Conservation (phyloP, 2,113 vertebrate species). For the Garra rufa region DNA sequence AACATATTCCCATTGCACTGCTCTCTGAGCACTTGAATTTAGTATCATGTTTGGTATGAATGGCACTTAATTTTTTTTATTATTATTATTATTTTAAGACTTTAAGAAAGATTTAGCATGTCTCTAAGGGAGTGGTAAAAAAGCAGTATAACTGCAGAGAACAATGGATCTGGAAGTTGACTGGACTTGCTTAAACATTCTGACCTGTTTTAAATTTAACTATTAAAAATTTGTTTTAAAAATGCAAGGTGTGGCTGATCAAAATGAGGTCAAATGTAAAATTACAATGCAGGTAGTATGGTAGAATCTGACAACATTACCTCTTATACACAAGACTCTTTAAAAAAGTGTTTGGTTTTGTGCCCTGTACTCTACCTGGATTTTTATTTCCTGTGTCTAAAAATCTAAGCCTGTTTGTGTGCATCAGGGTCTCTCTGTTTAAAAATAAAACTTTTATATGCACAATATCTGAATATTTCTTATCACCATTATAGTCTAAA, state of each 20-base stretch:
- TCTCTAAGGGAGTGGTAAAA: not conserved
- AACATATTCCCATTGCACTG: conserved; percentile 13
- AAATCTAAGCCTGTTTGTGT: conserved; percentile 18
- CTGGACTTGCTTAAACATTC: not conserved
- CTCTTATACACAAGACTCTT: conserved; percentile 21
- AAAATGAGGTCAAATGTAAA: not conserved
- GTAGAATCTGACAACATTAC: not conserved
- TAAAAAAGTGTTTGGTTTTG: conserved; percentile 4
- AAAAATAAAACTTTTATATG: conserved; percentile 16
- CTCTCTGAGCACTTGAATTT: conserved; percentile 9
- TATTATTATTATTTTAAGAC: not conserved
- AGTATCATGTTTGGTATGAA: not conserved
- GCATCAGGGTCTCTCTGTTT: conserved; percentile 1
- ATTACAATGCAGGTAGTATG: not conserved
- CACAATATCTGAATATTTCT: conserved; percentile 13
- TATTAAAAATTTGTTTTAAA: not conserved
- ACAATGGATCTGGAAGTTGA: not conserved
- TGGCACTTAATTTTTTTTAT: conserved; percentile 1
- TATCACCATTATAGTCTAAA: not conserved
- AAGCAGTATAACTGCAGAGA: conserved; percentile 2
- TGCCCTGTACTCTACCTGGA: not conserved
- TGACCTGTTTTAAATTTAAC: not conserved
- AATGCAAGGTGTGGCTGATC: not conserved
- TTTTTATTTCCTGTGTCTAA: not conserved
- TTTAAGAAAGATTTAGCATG: not conserved